Evolutionary conservation across 2,113 vertebrate genomes (phyloP), one percentile per base, ranked within the genome.

Genomic region (Takifugu flavidus): DNA sequence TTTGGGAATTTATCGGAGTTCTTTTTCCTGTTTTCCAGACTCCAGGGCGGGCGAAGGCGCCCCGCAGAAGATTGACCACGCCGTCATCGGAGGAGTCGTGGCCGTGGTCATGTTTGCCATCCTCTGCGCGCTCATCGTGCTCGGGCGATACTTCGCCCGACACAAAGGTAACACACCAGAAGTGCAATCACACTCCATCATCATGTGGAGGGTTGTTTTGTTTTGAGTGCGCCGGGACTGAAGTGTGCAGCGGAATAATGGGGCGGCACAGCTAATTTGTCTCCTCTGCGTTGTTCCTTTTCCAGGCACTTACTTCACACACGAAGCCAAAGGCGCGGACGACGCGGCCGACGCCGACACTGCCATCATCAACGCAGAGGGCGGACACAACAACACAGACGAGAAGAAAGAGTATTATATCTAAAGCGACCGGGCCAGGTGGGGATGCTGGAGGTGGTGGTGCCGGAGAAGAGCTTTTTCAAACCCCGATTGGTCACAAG

Each of bases 381-480:
- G 97, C 13, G 97, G 97, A 82, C 96, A 98, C 86, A 98, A 92
- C 95, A 98, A 95, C 92, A 94, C 96, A 0, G 96, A 99, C 34
- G 96, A 98, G 86, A 99, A 99, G 92, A 99, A 99, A 86, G 97
- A 99, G 89, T 99, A 99, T 91, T 99, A 98, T 92, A 98, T 99
- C 91, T 98, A 93, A 94, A 89, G 63, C 82, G 85, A 89, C 12
- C 84, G 69, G 87, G 91, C 89, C 78, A 56, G 86, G 78, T 80
- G 75, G 74, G 82, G 69, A 70, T 58, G 68, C 74, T 70, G 67
- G 49, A 72, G 71, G 49, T 62, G 72, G 27, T 77, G 49, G 55
- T 58, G 46, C 72, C 74, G 66, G 65, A 29, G 73, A 61, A 81
- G 78, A 68, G 71, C 82, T 72, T 62, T 72, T 83, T 80, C 62